Base-by-base conservation (phyloP, 2,797 vertebrate species). In the Takifugu ocellatus region DNA sequence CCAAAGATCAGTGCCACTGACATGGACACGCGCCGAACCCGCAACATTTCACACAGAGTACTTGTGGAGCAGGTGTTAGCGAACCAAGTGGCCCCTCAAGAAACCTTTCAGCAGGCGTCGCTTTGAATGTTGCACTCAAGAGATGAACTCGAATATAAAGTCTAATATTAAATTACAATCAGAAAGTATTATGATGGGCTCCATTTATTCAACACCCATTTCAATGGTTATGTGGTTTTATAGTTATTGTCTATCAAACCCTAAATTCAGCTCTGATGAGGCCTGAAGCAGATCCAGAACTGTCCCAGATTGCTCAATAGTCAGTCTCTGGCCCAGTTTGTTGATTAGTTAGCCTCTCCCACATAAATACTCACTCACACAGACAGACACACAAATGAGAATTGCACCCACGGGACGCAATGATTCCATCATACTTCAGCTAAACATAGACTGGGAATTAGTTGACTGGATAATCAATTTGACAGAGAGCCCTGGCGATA, bases 401-500 rank as follows among this genome's bases (percentile, higher is more conserved):
- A 89, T 83, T 81, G 78, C 71, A 82, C 85, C 81, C 87, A 74
- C 60, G 84, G 81, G 86, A 88, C 79, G 61, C 76, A 84, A 87
- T 87, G 81, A 87, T 83, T 90, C 84, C 81, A 85, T 88, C 88
- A 88, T 87, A 87, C 85, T 88, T 90, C 81, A 86, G 87, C 85
- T 88, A 86, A 88, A 86, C 85, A 87, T 88, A 88, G 85, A 88
- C 84, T 88, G 86, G 86, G 87, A 87, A 87, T 88, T 87, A 88
- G 82, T 85, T 87, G 85, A 88, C 81, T 85, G 86, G 70, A 87
- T 87, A 87, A 87, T 88, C 86, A 89, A 87, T 89, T 84, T 84
- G 79, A 85, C 83, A 47, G 71, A 86, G 81, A 86, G 82, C 72
- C 70, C 80, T 71, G 36, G 75, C 65, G 77, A 85, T 87, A 84